Percentiles rank a stretch among this genome's conserved stretches.
Evolutionary conservation across 2,888 invertebrate genomes (phyloP).

Genomic region (Tenthredo scrophulariae): DNA sequence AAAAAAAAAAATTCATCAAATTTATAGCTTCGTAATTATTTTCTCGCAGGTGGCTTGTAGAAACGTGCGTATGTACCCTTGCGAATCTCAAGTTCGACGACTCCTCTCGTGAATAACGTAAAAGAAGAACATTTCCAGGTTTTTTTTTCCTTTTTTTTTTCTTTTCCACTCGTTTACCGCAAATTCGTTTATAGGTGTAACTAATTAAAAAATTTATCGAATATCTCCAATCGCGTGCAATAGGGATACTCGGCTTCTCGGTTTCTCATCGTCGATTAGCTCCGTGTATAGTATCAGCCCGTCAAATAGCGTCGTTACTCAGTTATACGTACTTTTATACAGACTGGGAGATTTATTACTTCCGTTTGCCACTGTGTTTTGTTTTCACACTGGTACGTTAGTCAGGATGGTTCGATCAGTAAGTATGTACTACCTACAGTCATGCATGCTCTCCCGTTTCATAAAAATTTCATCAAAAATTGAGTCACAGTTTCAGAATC

Average conservation of each 20-base stretch:
- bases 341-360: constrained; percentile 47
- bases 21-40: neutral
- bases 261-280: constrained; percentile 48
- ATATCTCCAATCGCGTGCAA: neutral
- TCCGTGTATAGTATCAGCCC: constrained; percentile 28
- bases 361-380: constrained; percentile 51
- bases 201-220: neutral
- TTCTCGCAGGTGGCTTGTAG: neutral
- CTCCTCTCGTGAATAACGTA: neutral
- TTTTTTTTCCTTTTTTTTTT: no score
- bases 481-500: neutral
- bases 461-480: constrained; percentile 29
- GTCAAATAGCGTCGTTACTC: constrained; percentile 45
- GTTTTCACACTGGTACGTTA: constrained; percentile 42
- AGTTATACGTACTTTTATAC: constrained; percentile 50
- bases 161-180: neutral
- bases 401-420: constrained; percentile 40
- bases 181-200: neutral
- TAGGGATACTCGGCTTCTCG: neutral
- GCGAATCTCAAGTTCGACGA: neutral
- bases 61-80: neutral
- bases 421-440: neutral
- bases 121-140: neutral
- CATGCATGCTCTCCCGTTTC: neutral
- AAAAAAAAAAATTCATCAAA: no score